A percentile compares a stretch with the other conserved stretches of the same genome.
Evolutionary conservation across 2,888 invertebrate genomes (phyloP).

Genomic region (Leptinotarsa tumamoca): DNA sequence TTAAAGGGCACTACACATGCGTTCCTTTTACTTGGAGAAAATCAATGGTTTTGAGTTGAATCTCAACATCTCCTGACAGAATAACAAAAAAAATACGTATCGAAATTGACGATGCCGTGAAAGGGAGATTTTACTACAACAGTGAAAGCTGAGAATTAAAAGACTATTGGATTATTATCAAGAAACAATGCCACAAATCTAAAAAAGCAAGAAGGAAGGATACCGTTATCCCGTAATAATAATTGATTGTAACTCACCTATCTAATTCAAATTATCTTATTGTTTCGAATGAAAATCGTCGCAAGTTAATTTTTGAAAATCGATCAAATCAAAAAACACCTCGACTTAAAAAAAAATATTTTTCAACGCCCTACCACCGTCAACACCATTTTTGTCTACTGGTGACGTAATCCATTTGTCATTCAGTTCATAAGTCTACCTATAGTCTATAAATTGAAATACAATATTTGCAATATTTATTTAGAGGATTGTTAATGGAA

Average conservation of each 20-base stretch:
- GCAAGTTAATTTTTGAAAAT: background rate
- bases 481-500: too few species aligned
- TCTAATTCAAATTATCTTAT: slow-evolving; percentile 4
- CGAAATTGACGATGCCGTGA: background rate
- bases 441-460: too few species aligned
- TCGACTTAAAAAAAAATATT: slow-evolving; percentile 45
- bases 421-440: background rate
- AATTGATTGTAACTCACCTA: slow-evolving; percentile 23
- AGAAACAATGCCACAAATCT: slow-evolving; percentile 9
- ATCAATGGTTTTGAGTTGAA: slow-evolving; percentile 49
- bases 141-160: background rate
- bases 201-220: slow-evolving; percentile 10
- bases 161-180: background rate
- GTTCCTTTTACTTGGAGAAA: slow-evolving; percentile 44
- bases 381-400: slow-evolving; percentile 59
- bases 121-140: background rate
- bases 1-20: slow-evolving; percentile 49
- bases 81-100: background rate
- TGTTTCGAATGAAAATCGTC: background rate
- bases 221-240: slow-evolving; percentile 35
- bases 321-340: slow-evolving; percentile 26
- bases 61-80: background rate
- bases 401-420: slow-evolving; percentile 59
- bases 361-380: slow-evolving; percentile 62
- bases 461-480: too few species aligned